These are phyloP conservation scores for Marcusenius ussheri DNA, from an alignment of 2,113 vertebrate species.

Conservation along the genomic window DNA sequence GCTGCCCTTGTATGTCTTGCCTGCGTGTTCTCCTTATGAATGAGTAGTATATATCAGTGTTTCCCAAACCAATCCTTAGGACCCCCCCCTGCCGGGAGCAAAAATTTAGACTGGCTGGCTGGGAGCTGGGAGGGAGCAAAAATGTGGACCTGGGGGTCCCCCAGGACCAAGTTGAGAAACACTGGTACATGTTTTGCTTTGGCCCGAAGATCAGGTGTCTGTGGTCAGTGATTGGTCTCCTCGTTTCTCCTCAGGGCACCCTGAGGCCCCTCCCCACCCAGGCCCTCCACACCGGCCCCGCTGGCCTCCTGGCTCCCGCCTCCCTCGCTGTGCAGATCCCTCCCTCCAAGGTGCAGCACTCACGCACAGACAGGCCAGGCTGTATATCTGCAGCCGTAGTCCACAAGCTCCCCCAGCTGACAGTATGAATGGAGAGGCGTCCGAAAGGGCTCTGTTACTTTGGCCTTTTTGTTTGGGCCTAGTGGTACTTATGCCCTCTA, in stretches of 20 bases:
- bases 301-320: conserved; percentile 68
- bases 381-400: not conserved
- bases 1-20: not conserved
- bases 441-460: not conserved
- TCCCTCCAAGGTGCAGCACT: conserved; percentile 66
- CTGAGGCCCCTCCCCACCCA: conserved; percentile 75
- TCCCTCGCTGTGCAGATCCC: conserved; percentile 77
- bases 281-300: conserved; percentile 71
- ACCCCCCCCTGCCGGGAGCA: not conserved
- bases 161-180: not conserved
- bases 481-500: not conserved
- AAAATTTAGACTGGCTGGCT: too few relatives aligned
- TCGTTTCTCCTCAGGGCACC: conserved; percentile 53
- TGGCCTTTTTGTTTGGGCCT: not conserved
- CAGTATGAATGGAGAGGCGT: not conserved
- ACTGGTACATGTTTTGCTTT: not conserved
- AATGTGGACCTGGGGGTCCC: not conserved
- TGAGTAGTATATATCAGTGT: not conserved
- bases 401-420: not conserved
- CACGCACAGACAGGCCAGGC: not conserved
- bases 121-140: not conserved
- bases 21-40: not conserved
- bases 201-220: not conserved
- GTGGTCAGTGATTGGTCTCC: not conserved
- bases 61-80: not conserved